Percentiles rank a stretch among this genome's conserved stretches.
Evolutionary conservation across 2,113 vertebrate species (phyloP).

Genomic region (Dipodomys merriami): DNA sequence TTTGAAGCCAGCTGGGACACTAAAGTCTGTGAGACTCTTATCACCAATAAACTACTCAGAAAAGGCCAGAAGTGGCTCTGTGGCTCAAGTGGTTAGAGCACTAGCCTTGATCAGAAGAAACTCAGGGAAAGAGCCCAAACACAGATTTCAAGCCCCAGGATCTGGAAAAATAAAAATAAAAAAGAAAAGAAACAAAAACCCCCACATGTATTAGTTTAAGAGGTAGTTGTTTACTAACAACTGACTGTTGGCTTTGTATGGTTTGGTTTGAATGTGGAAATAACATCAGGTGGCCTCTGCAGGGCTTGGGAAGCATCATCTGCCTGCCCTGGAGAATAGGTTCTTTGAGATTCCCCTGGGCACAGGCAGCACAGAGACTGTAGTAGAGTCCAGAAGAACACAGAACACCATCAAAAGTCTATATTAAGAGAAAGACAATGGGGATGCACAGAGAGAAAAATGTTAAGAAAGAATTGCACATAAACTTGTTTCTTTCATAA

Average conservation of each 20-base stretch:
- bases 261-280: neutral
- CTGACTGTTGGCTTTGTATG: neutral
- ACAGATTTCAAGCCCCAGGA: too few relatives aligned
- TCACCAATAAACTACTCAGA: too few relatives aligned
- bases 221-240: neutral
- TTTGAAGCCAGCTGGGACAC: too few relatives aligned
- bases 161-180: too few relatives aligned
- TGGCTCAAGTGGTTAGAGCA: too few relatives aligned
- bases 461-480: neutral
- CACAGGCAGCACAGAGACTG: neutral
- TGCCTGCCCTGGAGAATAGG: too few relatives aligned
- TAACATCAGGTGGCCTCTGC: rapidly evolving
- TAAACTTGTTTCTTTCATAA: neutral
- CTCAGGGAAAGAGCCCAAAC: too few relatives aligned
- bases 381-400: neutral
- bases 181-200: neutral
- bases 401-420: neutral
- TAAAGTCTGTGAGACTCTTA: too few relatives aligned
- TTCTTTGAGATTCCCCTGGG: neutral
- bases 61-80: too few relatives aligned
- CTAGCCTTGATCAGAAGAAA: too few relatives aligned
- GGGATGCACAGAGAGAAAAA: neutral
- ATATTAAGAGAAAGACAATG: neutral
- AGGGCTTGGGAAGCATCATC: too few relatives aligned
- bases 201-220: neutral